Evolutionary conservation across 2,888 invertebrate genomes (phyloP), one percentile per base, ranked within the genome.

Genomic region (Auanema sp.): DNA sequence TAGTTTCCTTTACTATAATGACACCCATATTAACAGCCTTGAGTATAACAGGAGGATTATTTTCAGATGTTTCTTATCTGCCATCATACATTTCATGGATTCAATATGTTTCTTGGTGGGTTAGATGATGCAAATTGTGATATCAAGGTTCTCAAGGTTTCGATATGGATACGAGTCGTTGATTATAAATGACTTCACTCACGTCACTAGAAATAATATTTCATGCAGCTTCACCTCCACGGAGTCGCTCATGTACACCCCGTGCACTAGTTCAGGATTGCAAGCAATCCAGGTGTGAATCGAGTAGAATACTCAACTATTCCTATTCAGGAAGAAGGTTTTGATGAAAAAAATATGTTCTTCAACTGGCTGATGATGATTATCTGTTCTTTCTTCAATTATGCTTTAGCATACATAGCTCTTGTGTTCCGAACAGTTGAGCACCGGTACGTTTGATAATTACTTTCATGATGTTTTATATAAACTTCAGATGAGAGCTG

Each of bases 141-240:
- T 25, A 12, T 43, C 24, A 43, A 18, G 50, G 24, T 5, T 14
- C 25, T 51, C 24, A 43, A 76, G 75, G 75, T 80, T 80, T 64
- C 78, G 81, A 21, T 81, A 71, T 54, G 81, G 80, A 23, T 81
- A 72, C 62, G 81, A 81, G 92, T 92, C 78, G 8, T 64, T 78
- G 12, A 67, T 75, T 16, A 58, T 80, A 43, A 79, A 75, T 49
- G 73, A 79, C 52, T 80, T 74, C 42, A 24, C 60, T 18, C 43
- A 68, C 40, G 56, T 64, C 14, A 43, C 60, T 11, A 64, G 64
- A 58, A 21, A 90, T 90, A 72, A 88, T 90, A 91, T 75, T 52
- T 54, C 70, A 0, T 79, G 79, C 55, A 24, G 24, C 1, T n/a
- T 52, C 18, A 54, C 51, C 11, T 6, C 12, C 10, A 53, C 51